Percentiles rank a stretch among this genome's conserved stretches.
Evolutionary conservation across 2,888 invertebrate species (phyloP).

Genomic region (Sarcophaga subvicina): DNA sequence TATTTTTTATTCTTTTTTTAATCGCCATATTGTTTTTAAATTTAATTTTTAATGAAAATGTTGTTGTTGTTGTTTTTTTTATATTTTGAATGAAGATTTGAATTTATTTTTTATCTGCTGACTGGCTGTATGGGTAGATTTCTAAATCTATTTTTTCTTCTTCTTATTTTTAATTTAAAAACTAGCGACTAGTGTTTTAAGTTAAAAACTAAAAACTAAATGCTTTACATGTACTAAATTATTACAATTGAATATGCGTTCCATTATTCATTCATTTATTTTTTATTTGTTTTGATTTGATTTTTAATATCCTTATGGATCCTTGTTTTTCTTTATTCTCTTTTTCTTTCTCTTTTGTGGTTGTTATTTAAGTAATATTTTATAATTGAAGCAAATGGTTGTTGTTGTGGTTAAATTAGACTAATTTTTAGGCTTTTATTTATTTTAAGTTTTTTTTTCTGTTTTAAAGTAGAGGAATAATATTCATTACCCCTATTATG

Average conservation of each 20-base stretch:
- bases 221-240: constrained; percentile 40
- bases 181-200: constrained; percentile 46
- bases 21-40: neutral
- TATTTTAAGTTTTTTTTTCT: too few species aligned
- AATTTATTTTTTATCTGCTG: too few species aligned
- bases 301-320: too few species aligned
- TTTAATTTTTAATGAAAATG: neutral
- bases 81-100: neutral
- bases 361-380: constrained; percentile 1
- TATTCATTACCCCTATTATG: too few species aligned
- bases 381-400: constrained; percentile 56
- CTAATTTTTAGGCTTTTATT: too few species aligned
- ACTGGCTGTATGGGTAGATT: too few species aligned
- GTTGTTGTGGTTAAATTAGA: neutral
- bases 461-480: too few species aligned
- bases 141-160: constrained; percentile 22
- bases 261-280: too few species aligned
- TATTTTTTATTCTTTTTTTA: neutral
- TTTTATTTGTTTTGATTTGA: too few species aligned
- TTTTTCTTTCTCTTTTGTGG: neutral
- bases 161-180: constrained; percentile 32
- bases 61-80: neutral
- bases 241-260: neutral
- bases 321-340: neutral
- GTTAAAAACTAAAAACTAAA: constrained; percentile 47